Base-by-base conservation (phyloP, 2,888 invertebrate genomes). In the Oxycera nigricornis region DNA sequence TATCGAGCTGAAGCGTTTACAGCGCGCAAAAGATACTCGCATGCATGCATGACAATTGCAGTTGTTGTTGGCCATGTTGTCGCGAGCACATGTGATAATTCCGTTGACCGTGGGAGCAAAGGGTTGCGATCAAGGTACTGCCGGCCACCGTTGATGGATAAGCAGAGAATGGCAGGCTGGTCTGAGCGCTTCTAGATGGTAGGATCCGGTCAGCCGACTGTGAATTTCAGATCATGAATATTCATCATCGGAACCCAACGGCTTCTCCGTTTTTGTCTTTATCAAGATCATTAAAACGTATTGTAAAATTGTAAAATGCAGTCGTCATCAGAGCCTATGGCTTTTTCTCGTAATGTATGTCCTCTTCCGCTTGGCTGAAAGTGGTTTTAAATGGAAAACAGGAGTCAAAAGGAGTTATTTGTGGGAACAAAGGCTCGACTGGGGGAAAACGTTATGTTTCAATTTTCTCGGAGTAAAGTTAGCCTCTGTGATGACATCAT, bases 211-310 rank as follows among this genome's bases (percentile, higher is more conserved):
- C 73, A 62, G 46, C 50, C 62, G 62, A 46, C 61, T 73, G 73
- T 73, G 30, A 73, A 73, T 73, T 73, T 73, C 46, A 30, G 62
- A 73, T 62, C 73, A 73, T 73, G 73, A 73, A 73, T 73, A 73
- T 73, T 73, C 73, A 73, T 28, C 62, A 24, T n/a, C 28, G 14
- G 2, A 55, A 24, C 55, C 9, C 73, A 73, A 61, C 62, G 73
- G 73, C 50, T 46, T 61, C 57, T 57, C 41, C 24, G 57, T 72
- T 72, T 41, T 59, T 50, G 31, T 24, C 52, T 50, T 68, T 72
- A 72, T 72, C 70, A 70, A 70, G 70, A 70, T 70, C 65, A 39
- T 65, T 41, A 65, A 65, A 65, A 41, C 39, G 65, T 65, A 65
- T 39, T 65, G 39, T 65, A 65, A 65, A 65, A 65, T 65, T 65